A percentile compares a stretch with the other conserved stretches of the same genome.
These are phyloP conservation scores for Aradophagus sp. DNA, from an alignment of 1,140 invertebrate species.

Conservation along the genomic window DNA sequence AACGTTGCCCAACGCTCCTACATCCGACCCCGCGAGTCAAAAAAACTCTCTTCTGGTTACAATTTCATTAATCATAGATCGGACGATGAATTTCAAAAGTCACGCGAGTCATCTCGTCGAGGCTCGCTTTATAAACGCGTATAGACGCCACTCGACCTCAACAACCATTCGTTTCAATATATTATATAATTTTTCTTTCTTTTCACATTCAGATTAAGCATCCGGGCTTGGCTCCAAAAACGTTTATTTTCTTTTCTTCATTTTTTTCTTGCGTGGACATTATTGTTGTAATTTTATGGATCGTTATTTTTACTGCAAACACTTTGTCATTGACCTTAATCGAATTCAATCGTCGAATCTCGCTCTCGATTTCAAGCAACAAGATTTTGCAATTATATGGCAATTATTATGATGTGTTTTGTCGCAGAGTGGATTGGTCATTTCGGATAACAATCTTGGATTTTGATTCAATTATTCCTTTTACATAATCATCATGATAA, in stretches of 20 bases:
- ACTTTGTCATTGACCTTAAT: no score
- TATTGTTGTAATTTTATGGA: no score
- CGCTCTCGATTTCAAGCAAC: no score
- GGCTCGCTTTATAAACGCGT: slow-evolving; percentile 17
- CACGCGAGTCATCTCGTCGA: background rate
- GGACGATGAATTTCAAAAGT: slow-evolving; percentile 5
- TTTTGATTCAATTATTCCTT: no score
- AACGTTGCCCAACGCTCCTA: background rate
- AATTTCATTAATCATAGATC: slow-evolving; percentile 24
- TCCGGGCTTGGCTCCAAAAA: slow-evolving; percentile 31
- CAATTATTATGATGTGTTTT: no score
- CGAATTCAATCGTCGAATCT: no score
- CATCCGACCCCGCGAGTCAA: background rate
- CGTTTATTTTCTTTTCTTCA: no score
- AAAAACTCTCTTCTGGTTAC: slow-evolving; percentile 11
- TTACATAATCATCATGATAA: no score
- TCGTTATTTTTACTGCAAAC: no score
- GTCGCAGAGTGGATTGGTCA: no score
- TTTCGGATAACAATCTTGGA: no score
- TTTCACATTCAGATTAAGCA: slow-evolving; percentile 42
- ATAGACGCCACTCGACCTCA: slow-evolving; percentile 19
- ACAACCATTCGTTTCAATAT: slow-evolving; percentile 31
- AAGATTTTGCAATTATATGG: no score
- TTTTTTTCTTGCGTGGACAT: slow-evolving; percentile 3
- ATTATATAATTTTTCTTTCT: slow-evolving; percentile 38